Conservation (phyloP, 2,888 invertebrate species). For the Hyles lineata region DNA sequence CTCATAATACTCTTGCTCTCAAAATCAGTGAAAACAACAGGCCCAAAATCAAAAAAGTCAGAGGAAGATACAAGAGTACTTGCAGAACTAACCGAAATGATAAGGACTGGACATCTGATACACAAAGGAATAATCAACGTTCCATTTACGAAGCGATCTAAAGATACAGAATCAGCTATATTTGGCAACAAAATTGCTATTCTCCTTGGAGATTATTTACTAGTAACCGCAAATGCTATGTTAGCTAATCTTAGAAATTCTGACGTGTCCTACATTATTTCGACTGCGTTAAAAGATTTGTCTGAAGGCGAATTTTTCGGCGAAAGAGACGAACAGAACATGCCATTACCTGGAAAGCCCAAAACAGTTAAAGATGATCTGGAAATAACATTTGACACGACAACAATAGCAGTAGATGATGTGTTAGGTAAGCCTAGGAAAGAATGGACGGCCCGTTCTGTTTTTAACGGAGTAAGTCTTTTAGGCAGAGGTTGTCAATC, state of each 20-base stretch:
- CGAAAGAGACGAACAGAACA: constrained; percentile 90
- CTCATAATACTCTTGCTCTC: constrained; percentile 92
- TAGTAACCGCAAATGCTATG: constrained; percentile 92
- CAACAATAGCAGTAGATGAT: constrained; percentile 66
- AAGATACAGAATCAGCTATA: constrained; percentile 89
- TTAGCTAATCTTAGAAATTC: constrained; percentile 89
- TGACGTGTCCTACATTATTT: constrained; percentile 92
- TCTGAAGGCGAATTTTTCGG: constrained; percentile 93
- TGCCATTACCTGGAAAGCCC: constrained; percentile 88
- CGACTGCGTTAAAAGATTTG: constrained; percentile 91
- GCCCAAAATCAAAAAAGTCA: constrained; percentile 85
- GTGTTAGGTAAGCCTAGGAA: constrained; percentile 85
- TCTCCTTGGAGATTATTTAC: constrained; percentile 92
- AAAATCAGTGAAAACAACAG: constrained; percentile 87
- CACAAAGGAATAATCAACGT: constrained; percentile 87
- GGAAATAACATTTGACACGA: constrained; percentile 71
- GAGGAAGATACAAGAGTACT: constrained; percentile 78
- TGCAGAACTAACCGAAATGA: constrained; percentile 93
- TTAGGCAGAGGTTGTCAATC: constrained; percentile 92
- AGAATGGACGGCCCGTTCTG: constrained; percentile 90
- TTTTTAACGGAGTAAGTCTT: constrained; percentile 87
- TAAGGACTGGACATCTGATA: constrained; percentile 92
- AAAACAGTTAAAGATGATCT: constrained; percentile 64
- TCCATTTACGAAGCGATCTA: constrained; percentile 81
- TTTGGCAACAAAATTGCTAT: constrained; percentile 96